Evolutionary conservation across 1,140 invertebrate species (phyloP).

Genomic region (Adoxophyes honmai): DNA sequence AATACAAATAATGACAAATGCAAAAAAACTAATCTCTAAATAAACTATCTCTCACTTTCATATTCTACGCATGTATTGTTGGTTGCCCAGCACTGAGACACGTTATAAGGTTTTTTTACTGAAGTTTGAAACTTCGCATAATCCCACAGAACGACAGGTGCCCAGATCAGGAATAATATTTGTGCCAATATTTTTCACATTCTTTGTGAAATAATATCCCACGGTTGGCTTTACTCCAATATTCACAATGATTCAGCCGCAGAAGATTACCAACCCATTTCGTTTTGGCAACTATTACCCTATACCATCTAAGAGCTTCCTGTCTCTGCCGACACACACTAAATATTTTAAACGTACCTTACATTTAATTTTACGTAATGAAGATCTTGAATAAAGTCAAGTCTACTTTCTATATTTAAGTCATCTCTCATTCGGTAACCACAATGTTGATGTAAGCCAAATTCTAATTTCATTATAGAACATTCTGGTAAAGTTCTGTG

Average conservation of each 20-base stretch:
- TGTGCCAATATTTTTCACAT: constrained; percentile 64
- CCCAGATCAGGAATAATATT: constrained; percentile 54
- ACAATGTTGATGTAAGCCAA: not conserved
- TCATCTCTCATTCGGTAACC: not conserved
- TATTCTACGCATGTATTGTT: too few species aligned
- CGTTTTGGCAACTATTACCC: constrained; percentile 58
- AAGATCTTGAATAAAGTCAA: not conserved
- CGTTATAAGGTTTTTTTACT: too few species aligned
- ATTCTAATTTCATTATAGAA: not conserved
- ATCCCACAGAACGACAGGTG: constrained; percentile 36
- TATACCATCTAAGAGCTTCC: constrained; percentile 20
- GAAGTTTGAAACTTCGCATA: not conserved
- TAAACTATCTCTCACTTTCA: too few species aligned
- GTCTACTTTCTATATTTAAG: not conserved
- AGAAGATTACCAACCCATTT: constrained; percentile 48
- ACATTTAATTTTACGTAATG: too few species aligned
- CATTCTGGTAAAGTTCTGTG: not conserved
- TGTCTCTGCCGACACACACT: constrained; percentile 9
- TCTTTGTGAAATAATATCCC: constrained; percentile 49
- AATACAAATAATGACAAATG: too few species aligned
- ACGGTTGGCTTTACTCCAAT: constrained; percentile 61
- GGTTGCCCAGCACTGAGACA: too few species aligned
- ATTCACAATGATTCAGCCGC: constrained; percentile 53
- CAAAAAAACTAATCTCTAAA: too few species aligned
- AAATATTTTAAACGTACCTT: not conserved